Evolutionary conservation across 2,888 invertebrate genomes (phyloP), one percentile per base, ranked within the genome.

Genomic region (Drosophila eohydei): DNA sequence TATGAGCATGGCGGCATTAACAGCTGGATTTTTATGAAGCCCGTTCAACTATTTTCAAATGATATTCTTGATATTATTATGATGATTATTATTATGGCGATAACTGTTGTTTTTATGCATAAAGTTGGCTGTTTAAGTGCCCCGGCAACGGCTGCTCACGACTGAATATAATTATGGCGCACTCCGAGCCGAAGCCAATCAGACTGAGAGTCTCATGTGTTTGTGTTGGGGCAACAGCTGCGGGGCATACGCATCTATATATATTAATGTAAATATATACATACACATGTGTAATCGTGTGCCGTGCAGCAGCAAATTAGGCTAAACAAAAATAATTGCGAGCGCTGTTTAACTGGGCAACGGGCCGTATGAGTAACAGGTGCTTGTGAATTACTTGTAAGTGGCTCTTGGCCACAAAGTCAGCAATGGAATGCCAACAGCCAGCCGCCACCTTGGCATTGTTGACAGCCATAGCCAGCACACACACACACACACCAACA

Each of bases 381-480:
- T 74, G 75, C 63, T 48, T 63, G 61, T 75, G 71, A 72, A 77
- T 77, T 59, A 85, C 71, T 71, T 79, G 77, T 64, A 74, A 84
- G 86, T 88, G 84, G 86, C 88, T 74, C 73, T 88, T 58, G 51
- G 75, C 62, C 62, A 75, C 68, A 78, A 71, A 80, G 78, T 83
- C 78, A 60, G 66, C 65, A 62, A 51, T 58, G 46, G 30, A 69
- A 73, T 57, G 66, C 73, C 66, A 67, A 63, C 66, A 61, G 52
- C 54, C 55, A 59, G 59, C 38, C 46, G 64, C 30, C 81, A 78
- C 73, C 80, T 74, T 54, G 55, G 59, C 71, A 81, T 87, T 84
- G 86, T 88, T 83, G 87, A 88, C 89, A 89, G 75, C 74, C 69
- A 78, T 76, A 90, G 84, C 78, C 73, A 11, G 51, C 52, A 38